A percentile compares a stretch with the other conserved stretches of the same genome.
Conservation (phyloP, 2,888 invertebrate species). For the Mimumesa dahlbomi region DNA sequence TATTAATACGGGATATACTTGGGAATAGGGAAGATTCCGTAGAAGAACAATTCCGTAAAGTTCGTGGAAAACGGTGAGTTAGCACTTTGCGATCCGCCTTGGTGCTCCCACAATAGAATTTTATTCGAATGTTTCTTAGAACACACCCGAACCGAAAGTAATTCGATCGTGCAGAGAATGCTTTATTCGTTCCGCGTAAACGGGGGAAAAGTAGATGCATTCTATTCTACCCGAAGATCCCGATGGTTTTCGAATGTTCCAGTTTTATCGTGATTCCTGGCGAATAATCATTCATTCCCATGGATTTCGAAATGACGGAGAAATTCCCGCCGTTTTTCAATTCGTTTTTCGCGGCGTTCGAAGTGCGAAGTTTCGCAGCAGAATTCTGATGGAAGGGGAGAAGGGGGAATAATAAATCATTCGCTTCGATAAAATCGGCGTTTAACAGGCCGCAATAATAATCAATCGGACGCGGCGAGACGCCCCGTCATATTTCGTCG, state of each 20-base stretch:
- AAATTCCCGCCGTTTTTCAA: slow-evolving; percentile 23
- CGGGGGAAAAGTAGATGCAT: slow-evolving; percentile 17
- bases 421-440: slow-evolving; percentile 22
- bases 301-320: slow-evolving; percentile 37
- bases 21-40: too few relatives aligned
- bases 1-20: too few relatives aligned
- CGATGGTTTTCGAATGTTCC: slow-evolving; percentile 25
- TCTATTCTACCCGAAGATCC: slow-evolving; percentile 18
- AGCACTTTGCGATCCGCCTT: too few relatives aligned
- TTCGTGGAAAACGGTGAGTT: too few relatives aligned
- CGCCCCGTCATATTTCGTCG: not conserved
- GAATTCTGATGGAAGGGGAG: too few relatives aligned
- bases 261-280: slow-evolving; percentile 28
- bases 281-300: slow-evolving; percentile 24
- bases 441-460: slow-evolving; percentile 28
- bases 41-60: too few relatives aligned
- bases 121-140: too few relatives aligned
- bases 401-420: slow-evolving; percentile 31
- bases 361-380: not conserved
- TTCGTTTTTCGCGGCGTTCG: not conserved
- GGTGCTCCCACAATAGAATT: too few relatives aligned
- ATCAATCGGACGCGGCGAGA: slow-evolving; percentile 12
- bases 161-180: slow-evolving; percentile 4
- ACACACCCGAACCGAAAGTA: not conserved
- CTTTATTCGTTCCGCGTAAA: not conserved